Evolutionary conservation across 2,113 vertebrate genomes (phyloP).

Genomic region (Cettia cetti): DNA sequence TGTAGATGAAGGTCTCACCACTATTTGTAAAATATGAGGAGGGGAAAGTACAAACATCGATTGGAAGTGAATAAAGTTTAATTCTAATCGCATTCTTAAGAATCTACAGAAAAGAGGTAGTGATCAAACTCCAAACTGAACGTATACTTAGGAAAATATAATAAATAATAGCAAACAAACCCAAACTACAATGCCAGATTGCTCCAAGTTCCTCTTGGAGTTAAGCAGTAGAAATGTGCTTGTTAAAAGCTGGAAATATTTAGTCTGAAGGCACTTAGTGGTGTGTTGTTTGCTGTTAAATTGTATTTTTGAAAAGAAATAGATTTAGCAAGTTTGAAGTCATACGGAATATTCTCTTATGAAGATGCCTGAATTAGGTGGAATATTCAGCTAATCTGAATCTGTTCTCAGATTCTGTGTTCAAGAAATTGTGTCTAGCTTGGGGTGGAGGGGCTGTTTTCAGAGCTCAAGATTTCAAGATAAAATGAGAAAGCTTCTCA

Average conservation of each 20-base stretch:
- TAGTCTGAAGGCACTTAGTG: accelerated
- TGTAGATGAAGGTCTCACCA: background rate
- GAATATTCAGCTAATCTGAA: background rate
- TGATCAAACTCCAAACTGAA: background rate
- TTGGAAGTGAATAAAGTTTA: background rate
- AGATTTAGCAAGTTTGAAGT: background rate
- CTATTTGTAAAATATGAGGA: background rate
- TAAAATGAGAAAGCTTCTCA: background rate
- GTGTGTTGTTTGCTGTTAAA: background rate
- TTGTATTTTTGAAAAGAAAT: background rate
- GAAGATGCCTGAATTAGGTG: background rate
- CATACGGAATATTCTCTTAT: background rate
- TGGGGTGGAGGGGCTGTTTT: background rate
- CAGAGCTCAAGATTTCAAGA: background rate
- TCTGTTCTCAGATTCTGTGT: background rate
- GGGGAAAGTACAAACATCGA: background rate
- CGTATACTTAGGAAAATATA: background rate
- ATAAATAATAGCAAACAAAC: background rate
- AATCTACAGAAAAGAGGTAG: background rate
- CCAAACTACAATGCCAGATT: background rate
- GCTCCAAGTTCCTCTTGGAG: background rate
- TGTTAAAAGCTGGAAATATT: background rate
- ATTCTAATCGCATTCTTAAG: background rate
- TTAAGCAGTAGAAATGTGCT: background rate
- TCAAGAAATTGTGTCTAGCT: background rate